Base-by-base conservation (phyloP, 2,113 vertebrate genomes). In the Heloderma charlesbogerti region DNA sequence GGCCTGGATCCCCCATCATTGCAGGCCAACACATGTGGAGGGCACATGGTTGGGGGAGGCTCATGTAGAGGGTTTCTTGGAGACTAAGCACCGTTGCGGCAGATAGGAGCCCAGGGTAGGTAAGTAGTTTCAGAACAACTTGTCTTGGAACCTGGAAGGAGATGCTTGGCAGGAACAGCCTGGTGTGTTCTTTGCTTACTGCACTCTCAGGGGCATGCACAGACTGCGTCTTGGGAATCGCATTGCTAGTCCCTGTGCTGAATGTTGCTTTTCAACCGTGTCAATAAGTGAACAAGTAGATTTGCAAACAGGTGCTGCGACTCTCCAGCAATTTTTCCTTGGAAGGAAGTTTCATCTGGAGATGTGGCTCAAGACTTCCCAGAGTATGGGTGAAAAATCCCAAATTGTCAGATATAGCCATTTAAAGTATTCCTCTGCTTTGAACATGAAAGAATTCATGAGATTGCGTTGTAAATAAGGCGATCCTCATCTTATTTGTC, bases 151-250 rank as follows among this genome's bases (percentile, higher is more conserved):
- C 20, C 1, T 48, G 60, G 57, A 66, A 88, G 74, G 51, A 67
- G 71, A 66, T 78, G 43, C 15, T 85, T 90, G 43, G 89, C 57
- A 63, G 63, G 57, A 78, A 78, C 34, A 51, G 40, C 5, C 37
- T 63, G 69, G 57, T 89, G 54, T 85, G 72, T 85, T 77, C 89
- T 90, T 85, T 67, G 82, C n/a, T 66, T 51, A 45, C 29, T 78
- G 31, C 7, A 31, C 89, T 40, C 82, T 13, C n/a, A 9, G 57
- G 40, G 89, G 85, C 45, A 71, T 51, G 29, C 25, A 82, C 79
- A 72, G 79, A 67, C 15, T 78, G 34, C 40, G 34, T 31, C 57
- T 85, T 66, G 89, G 82, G 89, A 90, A 48, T 51, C 51, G 82
- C 57, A 77, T 4, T 77, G 45, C 54, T 79, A 69, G 57, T 78